Evolutionary conservation across 2,888 invertebrate genomes (phyloP), one percentile per base, ranked within the genome.

Genomic region (Catocala fraxini): DNA sequence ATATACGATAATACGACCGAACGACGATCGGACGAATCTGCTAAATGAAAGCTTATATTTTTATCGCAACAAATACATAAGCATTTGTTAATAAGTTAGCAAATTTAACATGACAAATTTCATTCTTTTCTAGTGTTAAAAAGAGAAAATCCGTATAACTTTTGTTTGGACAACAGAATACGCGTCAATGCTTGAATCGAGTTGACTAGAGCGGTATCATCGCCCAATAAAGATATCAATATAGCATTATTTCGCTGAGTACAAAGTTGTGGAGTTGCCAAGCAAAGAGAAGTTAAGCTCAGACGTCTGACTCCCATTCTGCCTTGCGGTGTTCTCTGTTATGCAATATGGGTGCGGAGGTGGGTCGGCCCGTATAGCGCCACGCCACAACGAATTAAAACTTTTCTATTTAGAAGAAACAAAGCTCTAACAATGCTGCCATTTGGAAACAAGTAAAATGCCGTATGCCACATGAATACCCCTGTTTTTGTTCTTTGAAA

Each of bases 351-450:
- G 53, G 57, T 58, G 55, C 61, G 47, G 53, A 62, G 33, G 53
- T 62, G 53, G 56, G 52, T 59, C 57, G 53, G 59, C 61, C 59
- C 67, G 60, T 61, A 73, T 68, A 25, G 25, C 70, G 70, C 60
- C 76, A 82, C 76, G 83, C 84, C 85, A 80, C 85, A 82, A 75
- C 84, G 78, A 88, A 89, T 90, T 88, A 88, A 89, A 90, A 90
- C 89, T 90, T 90, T 89, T 81, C 83, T 86, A 85, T 87, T 88
- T 88, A 85, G 82, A 85, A 85, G 84, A 88, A 83, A 84, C 86
- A 83, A 79, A 69, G 71, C 76, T 75, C 75, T 68, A 72, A 78
- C 79, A 51, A 72, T 77, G 60, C 55, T 73, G 73, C 76, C 79
- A 80, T 82, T 79, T 79, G 79, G 80, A 66, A 74, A 77, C 79